Percentiles rank a stretch among this genome's conserved stretches.
Conservation (phyloP, 2,888 invertebrate genomes). For the Hybos culiciformis region DNA sequence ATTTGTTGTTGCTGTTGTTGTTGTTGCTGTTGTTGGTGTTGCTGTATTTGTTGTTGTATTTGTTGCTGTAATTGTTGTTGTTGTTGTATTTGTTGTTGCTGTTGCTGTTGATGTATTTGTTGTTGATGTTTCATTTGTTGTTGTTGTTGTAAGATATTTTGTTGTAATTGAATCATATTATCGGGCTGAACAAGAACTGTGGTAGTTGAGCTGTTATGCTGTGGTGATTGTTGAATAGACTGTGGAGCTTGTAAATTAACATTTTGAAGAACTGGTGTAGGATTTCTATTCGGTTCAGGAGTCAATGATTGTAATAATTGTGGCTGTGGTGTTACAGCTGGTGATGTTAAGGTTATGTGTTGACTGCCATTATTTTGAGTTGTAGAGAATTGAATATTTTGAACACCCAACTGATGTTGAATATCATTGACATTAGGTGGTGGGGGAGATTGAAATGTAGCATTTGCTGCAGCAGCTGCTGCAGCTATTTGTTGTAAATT, state of each 20-base stretch:
- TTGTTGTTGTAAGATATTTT: slow-evolving; percentile 19
- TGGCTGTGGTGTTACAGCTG: slow-evolving; percentile 16
- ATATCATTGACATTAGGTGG: slow-evolving; percentile 17
- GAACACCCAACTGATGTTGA: slow-evolving; percentile 12
- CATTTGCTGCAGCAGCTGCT: slow-evolving; percentile 26
- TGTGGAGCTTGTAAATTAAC: slow-evolving; percentile 24
- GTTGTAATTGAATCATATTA: slow-evolving; percentile 19
- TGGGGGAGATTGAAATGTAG: slow-evolving; percentile 30
- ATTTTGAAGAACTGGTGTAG: slow-evolving; percentile 26
- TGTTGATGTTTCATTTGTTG: slow-evolving; percentile 14
- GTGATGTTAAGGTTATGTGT: slow-evolving; percentile 11
- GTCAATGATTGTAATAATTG: slow-evolving; percentile 28
- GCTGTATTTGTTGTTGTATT: slow-evolving; percentile 1
- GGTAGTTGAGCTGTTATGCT: too few species aligned
- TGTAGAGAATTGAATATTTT: slow-evolving; percentile 19
- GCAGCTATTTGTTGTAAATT: slow-evolving; percentile 31
- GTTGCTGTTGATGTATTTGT: slow-evolving; percentile 8
- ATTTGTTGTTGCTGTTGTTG: slow-evolving; percentile 11
- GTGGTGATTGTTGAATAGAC: too few species aligned
- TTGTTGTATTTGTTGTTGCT: slow-evolving; percentile 16
- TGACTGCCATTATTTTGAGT: slow-evolving; percentile 12
- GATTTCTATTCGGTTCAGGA: slow-evolving; percentile 29
- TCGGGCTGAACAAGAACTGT: slow-evolving; percentile 14
- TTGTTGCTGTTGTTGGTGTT: slow-evolving; percentile 8
- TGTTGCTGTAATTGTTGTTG: too few species aligned